These are phyloP conservation scores for Melitaea cinxia DNA, from an alignment of 1,140 invertebrate species.

Conservation along the genomic window DNA sequence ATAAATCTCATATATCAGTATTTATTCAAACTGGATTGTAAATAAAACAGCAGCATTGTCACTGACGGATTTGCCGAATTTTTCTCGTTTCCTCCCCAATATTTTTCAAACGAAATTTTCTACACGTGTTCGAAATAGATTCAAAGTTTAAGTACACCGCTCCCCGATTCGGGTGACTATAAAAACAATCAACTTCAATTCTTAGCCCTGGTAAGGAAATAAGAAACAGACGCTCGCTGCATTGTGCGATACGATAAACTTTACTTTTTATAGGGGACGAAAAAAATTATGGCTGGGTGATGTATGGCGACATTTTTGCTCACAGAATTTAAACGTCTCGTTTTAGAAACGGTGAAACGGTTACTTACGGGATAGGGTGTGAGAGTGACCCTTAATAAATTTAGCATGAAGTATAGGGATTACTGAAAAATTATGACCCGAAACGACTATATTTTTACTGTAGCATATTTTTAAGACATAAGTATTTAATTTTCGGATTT, in stretches of 20 bases:
- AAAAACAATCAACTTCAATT: slow-evolving; percentile 73
- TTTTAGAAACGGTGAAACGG: slow-evolving; percentile 68
- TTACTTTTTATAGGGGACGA: slow-evolving; percentile 73
- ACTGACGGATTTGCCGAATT: background rate
- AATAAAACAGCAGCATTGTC: slow-evolving; percentile 20
- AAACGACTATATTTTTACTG: slow-evolving; percentile 23
- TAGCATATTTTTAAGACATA: background rate
- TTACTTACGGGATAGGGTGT: slow-evolving; percentile 61
- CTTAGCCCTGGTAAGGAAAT: slow-evolving; percentile 55
- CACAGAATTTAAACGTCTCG: slow-evolving; percentile 70
- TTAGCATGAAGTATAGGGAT: slow-evolving; percentile 54
- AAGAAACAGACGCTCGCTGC: slow-evolving; percentile 68
- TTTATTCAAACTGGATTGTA: slow-evolving; percentile 28
- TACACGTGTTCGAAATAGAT: slow-evolving; percentile 63
- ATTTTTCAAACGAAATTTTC: slow-evolving; percentile 36
- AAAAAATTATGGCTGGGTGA: slow-evolving; percentile 70
- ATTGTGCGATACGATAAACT: slow-evolving; percentile 55
- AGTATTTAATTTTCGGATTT: background rate
- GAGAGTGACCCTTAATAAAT: slow-evolving; percentile 71
- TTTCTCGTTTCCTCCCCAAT: background rate
- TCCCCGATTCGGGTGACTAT: slow-evolving; percentile 48
- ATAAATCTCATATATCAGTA: slow-evolving; percentile 29
- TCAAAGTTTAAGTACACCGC: slow-evolving; percentile 54
- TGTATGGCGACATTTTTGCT: slow-evolving; percentile 71
- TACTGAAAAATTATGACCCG: slow-evolving; percentile 38